Percentiles rank a stretch among this genome's conserved stretches.
Conservation (phyloP, 2,888 invertebrate genomes). For the Diogma glabrata region DNA sequence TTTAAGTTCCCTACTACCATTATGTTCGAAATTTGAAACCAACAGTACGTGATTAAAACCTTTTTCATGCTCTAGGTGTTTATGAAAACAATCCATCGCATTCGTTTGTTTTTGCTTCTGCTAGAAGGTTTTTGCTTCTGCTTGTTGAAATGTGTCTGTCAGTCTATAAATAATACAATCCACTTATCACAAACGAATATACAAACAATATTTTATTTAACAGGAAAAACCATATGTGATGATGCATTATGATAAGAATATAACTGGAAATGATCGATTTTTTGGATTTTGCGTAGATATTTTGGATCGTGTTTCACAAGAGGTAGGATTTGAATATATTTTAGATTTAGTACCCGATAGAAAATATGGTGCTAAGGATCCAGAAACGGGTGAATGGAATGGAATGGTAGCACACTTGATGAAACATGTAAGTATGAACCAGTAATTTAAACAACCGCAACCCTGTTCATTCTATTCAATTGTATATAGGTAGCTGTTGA, state of each 20-base stretch:
- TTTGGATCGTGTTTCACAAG: constrained; percentile 50
- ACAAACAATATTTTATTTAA: background rate
- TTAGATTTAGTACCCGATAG: constrained; percentile 57
- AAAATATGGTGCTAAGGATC: constrained; percentile 63
- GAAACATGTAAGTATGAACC: constrained; percentile 56
- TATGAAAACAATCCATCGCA: no score
- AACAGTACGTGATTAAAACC: no score
- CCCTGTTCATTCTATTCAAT: background rate
- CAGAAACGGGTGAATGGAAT: constrained; percentile 63
- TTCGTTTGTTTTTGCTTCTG: no score
- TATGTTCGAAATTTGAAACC: no score
- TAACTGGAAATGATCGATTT: constrained; percentile 60
- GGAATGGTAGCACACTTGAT: constrained; percentile 60
- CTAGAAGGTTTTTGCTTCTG: no score
- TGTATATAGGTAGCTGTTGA: background rate
- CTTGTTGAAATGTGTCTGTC: no score
- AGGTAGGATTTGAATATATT: constrained; percentile 59
- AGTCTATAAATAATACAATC: no score
- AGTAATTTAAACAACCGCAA: background rate
- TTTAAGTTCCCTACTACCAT: no score
- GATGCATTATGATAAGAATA: constrained; percentile 57
- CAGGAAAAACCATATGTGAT: constrained; percentile 65
- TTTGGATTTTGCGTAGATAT: constrained; percentile 73
- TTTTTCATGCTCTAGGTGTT: no score
- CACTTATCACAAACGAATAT: no score